Base-by-base conservation (phyloP, 2,113 vertebrate species). In the Pleuronectes platessa region DNA sequence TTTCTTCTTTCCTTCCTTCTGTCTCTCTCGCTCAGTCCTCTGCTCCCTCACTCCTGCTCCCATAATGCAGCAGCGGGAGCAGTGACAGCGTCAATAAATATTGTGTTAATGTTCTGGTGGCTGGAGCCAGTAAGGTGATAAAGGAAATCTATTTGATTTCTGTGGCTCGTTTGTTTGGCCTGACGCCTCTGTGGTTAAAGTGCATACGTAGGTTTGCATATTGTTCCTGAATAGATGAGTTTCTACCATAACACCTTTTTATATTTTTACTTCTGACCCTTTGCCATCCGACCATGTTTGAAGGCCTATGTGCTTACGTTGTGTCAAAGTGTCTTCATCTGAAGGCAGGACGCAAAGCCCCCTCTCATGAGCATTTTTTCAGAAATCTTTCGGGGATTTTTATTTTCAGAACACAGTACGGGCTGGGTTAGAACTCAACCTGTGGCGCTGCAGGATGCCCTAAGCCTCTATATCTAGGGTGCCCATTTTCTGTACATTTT, bases 41-140 rank as follows among this genome's bases (percentile, higher is more conserved):
- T 3, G 7, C 72, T 76, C 71, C 31, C 62, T 65, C 61, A 4
- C 58, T 66, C 62, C 79, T 49, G 55, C 73, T 70, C 83, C 62
- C 81, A 72, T 78, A 81, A 79, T 86, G 83, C 82, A 81, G 89
- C 76, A 82, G 79, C 79, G 78, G 76, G 54, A 81, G 69, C 79
- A 26, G 89, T 77, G 87, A 71, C 81, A 84, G 79, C 70, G 59
- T 91, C 88, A 88, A 89, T 92, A 91, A 88, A 91, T 92, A 92
- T 86, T 81, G 81, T 81, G 84, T 85, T 88, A 89, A 89, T 89
- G 83, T 83, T 74, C 79, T 79, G 79, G 84, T 77, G 78, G 81
- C 81, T 88, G 81, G 78, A 87, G 81, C 86, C 84, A 80, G 78
- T 69, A 77, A 86, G 86, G 82, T 85, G 90, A 90, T 88, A 87